These are phyloP conservation scores for Aegypius monachus DNA, from an alignment of 2,113 vertebrate genomes.

Conservation along the genomic window DNA sequence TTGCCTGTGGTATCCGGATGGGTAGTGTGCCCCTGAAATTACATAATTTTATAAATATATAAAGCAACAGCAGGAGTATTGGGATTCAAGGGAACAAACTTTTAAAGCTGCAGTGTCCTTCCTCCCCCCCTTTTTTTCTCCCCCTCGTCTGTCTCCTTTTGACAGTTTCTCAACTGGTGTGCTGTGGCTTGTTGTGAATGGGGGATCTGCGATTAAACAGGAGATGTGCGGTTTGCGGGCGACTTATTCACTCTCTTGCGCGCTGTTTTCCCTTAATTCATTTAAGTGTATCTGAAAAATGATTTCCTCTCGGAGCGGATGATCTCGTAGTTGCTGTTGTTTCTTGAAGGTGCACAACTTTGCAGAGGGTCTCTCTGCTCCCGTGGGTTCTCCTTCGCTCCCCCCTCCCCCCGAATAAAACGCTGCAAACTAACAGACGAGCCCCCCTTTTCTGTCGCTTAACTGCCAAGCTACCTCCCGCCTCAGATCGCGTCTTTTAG, in stretches of 20 bases:
- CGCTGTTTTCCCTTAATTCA: constrained; percentile 13
- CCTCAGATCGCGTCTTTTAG: background rate
- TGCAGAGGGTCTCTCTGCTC: background rate
- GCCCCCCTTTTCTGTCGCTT: background rate
- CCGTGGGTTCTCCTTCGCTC: background rate
- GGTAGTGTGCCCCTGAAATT: constrained; percentile 53
- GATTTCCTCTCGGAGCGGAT: background rate
- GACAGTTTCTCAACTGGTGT: constrained; percentile 57
- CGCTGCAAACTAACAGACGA: background rate
- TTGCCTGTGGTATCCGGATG: background rate
- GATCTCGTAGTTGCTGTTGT: background rate
- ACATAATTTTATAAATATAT: constrained; percentile 65
- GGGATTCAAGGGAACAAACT: constrained; percentile 73
- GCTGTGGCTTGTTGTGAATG: constrained; percentile 15
- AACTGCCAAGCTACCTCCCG: background rate
- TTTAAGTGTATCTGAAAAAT: background rate
- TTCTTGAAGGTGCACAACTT: constrained; percentile 20
- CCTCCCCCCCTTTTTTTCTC: background rate
- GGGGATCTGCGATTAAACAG: constrained; percentile 22
- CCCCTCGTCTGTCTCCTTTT: constrained; percentile 46
- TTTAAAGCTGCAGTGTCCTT: constrained; percentile 75
- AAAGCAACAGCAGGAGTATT: constrained; percentile 43
- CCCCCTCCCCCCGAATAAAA: background rate
- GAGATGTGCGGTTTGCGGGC: constrained; percentile 29
- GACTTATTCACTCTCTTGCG: constrained; percentile 5